Base-by-base conservation (phyloP, 2,797 vertebrate genomes). In the Amphiprion clarkii region DNA sequence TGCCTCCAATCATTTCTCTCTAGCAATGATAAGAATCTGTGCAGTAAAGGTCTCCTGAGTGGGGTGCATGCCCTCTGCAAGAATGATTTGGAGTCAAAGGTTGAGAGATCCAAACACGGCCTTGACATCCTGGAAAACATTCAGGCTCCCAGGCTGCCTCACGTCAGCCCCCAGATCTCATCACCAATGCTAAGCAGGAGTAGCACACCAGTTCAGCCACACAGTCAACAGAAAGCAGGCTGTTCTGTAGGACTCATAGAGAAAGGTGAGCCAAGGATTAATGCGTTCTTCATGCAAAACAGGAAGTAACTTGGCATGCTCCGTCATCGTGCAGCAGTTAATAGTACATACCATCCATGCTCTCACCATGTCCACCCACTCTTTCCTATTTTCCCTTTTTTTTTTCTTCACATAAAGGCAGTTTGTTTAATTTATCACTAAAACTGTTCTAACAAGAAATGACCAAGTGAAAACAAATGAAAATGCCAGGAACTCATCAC, bases 11-110 rank as follows among this genome's bases (percentile, higher is more conserved):
- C n/a, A 73, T 49, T 90, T 33, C 36, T 57, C 86, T 54, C 51
- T 71, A 98, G 97, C 62, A 95, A 99, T 88, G 97, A 99, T 92
- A 98, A 97, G 93, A 99, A 99, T 90, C 91, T 99, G 44, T 97
- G 96, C 93, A 96, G 82, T 82, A 99, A 99, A 94, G 95, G 96
- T 76, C 84, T 97, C 33, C 93, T 98, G 88, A 97, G 97, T 79
- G 96, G 96, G 62, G 95, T 99, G 67, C 96, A 93, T 66, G 96
- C 97, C 27, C 80, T 96, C 76, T 96, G 94, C 88, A 97, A 97
- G 90, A 93, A 83, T 77, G 97, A 99, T 72, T 86, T 99, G 72
- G 93, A 94, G 82, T 71, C 83, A 67, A 95, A 96, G 74, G 90
- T 93, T 14, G 64, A 76, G 64, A 92, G 78, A 46, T 88, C 93